Conservation (phyloP, 1,140 invertebrate genomes). For the Metopolophium dirhodum region DNA sequence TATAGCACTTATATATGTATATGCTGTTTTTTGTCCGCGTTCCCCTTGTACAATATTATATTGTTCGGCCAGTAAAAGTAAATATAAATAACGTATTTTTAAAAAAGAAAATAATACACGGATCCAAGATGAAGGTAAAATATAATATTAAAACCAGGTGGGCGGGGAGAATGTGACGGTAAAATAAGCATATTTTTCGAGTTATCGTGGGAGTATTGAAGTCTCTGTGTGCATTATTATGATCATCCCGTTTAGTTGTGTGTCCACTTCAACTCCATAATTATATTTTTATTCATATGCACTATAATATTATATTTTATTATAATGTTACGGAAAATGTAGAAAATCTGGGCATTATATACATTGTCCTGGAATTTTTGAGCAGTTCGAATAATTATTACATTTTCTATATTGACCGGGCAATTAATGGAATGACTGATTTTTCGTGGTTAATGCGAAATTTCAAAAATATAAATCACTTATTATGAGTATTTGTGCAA, state of each 20-base stretch:
- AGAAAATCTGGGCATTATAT: not conserved
- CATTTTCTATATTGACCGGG: not conserved
- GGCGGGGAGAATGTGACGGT: not conserved
- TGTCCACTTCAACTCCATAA: not conserved
- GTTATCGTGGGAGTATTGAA: conserved; percentile 51
- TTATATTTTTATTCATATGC: not conserved
- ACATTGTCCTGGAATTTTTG: not conserved
- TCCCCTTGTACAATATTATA: not conserved
- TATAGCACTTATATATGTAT: not conserved
- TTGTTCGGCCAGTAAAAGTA: conserved; percentile 38
- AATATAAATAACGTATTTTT: conserved; percentile 36
- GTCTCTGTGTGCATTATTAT: not conserved
- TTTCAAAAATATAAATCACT: not conserved
- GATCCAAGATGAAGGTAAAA: not conserved
- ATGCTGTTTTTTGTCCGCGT: conserved; percentile 15
- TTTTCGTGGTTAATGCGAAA: not conserved
- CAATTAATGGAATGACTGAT: not conserved
- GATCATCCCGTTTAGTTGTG: not conserved
- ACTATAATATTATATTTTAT: not conserved
- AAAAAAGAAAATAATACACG: not conserved
- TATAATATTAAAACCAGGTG: not conserved
- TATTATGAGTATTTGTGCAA: too few relatives aligned
- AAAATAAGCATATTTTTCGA: conserved; percentile 43
- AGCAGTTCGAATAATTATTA: not conserved
- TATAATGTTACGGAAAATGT: not conserved